Base-by-base conservation (phyloP, 1,140 invertebrate species). In the Chironomus striatipennis region DNA sequence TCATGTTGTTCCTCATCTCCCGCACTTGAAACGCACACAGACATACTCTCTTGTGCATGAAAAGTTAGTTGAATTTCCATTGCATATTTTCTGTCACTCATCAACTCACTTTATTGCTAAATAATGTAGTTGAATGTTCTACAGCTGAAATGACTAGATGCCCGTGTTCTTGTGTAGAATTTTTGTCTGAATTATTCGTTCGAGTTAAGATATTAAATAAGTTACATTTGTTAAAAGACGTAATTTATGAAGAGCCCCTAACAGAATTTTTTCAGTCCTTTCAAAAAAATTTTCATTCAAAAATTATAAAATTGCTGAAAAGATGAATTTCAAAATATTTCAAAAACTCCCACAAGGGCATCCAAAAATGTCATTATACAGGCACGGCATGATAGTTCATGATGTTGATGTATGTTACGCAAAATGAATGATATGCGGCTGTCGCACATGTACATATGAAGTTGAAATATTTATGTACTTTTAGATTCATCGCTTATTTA, bases 401-500 rank as follows among this genome's bases (percentile, higher is more conserved):
- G 47, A 15, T 57, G 47, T 57, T 57, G 47, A 57, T 57, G n/a
- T 57, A 57, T 57, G 47, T 57, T 57, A 57, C 47, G 47, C 12
- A 57, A n/a, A 57, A 57, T 47, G 43, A 47, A 47, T 47, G 43
- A 47, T 34, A 47, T 47, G 43, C 2, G 4, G 12, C 12, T n/a
- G n/a, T 57, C 12, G n/a, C 15, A 57, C 47, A 57, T 57, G 47
- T n/a, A 12, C 12, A n/a, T 15, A 57, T 57, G 47, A 57, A 57
- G 47, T 57, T 57, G 47, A 57, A 57, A 57, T 57, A 57, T 57
- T 57, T 57, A 57, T 57, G 47, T 57, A 15, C 9, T 57, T 57
- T 57, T 57, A 57, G 47, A 57, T 57, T 57, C 47, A 15, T 57
- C 47, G n/a, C 47, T 57, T 57, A 57, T 57, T 57, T 57, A 57